Evolutionary conservation across 2,797 vertebrate species (phyloP), one percentile per base, ranked within the genome.

Genomic region (Cirrhinus mrigala): DNA sequence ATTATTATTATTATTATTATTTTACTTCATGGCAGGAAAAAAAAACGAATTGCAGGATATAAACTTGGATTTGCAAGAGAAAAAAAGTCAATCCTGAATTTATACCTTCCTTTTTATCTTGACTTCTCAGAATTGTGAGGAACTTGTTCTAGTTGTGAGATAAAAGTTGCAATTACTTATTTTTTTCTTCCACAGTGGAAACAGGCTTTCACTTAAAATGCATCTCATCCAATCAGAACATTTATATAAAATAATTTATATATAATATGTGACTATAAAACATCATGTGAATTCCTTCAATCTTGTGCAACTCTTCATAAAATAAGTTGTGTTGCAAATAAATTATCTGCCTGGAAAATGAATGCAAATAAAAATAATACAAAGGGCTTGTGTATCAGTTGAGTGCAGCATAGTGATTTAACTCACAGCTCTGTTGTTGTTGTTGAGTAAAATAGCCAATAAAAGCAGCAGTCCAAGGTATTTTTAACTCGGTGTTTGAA

Each of bases 391-490:
- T 66, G 60, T 50, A 14, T 33, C 16, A 64, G 58, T 29, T 27
- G 0, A 11, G 3, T 4, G 77, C 1, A 27, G 7, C 3, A 6
- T 0, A 29, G 48, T 52, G 71, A 44, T 16, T 60, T 18, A n/a
- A 46, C n/a, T 58, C 74, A 29, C 58, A 2, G 40, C 18, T 64
- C 58, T 79, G 77, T 29, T 79, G 77, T 37, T 75, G 73, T 56
- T 18, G 33, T 60, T 29, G 33, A 29, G 58, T 64, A 66, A 50
- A 48, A 22, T 5, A 22, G n/a, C 40, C 40, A 66, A 66, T 79
- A 79, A 79, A 79, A 79, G 77, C 77, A 29, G 58, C 44, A 29
- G 24, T 64, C 60, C 77, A 22, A 22, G 16, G 27, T 79, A 79
- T 64, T 79, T 79, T 48, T 79, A 79, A 79, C 58, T 20, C 7